Conservation (phyloP, 2,888 invertebrate genomes). For the Clostera curtula region DNA sequence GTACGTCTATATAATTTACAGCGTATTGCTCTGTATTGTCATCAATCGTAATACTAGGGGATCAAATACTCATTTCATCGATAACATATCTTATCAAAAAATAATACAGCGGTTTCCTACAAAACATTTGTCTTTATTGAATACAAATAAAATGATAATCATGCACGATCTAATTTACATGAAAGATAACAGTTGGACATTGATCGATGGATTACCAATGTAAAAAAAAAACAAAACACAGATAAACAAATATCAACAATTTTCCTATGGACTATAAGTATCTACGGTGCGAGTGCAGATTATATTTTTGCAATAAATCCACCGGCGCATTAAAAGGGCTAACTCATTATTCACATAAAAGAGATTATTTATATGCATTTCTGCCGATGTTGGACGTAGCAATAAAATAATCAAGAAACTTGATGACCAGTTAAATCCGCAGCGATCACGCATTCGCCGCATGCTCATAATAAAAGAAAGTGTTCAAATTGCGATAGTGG, state of each 20-base stretch:
- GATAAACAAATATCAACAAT: no score
- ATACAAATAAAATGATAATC: constrained; percentile 13
- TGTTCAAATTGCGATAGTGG: constrained; percentile 11
- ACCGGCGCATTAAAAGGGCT: no score
- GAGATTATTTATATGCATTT: no score
- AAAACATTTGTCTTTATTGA: constrained; percentile 11
- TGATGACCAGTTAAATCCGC: no score
- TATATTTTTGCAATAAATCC: no score
- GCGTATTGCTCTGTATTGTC: constrained; percentile 11
- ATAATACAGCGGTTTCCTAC: constrained; percentile 10
- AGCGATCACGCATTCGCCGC: constrained; percentile 1
- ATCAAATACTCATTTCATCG: constrained; percentile 15
- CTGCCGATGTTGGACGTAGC: no score
- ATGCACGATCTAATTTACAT: constrained; percentile 6
- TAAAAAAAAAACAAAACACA: no score
- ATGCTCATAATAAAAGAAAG: constrained; percentile 7
- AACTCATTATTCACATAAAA: no score
- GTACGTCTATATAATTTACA: constrained; percentile 1
- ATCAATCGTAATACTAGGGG: constrained; percentile 16
- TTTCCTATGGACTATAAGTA: no score
- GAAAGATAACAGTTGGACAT: neutral
- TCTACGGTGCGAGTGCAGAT: no score
- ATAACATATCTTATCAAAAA: constrained; percentile 17
- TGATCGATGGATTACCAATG: no score
- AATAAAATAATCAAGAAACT: no score